Conservation (phyloP, 2,888 invertebrate species). For the Listrodromus nycthemerus region DNA sequence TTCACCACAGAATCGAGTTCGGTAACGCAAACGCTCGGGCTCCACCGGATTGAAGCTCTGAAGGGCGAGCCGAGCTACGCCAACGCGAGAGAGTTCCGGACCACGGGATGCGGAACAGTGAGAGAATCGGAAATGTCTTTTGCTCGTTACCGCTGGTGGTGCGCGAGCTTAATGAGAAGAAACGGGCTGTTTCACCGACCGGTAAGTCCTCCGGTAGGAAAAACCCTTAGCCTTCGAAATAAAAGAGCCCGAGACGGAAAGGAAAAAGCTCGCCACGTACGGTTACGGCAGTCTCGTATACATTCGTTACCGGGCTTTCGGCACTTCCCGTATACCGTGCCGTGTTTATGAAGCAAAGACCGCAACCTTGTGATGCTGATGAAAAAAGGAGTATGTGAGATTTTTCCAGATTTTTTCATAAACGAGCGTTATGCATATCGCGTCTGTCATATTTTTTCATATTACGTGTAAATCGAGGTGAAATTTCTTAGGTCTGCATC, state of each 20-base stretch:
- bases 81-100: conserved; percentile 38
- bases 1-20: conserved; percentile 59
- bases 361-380: conserved; percentile 8
- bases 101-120: conserved; percentile 49
- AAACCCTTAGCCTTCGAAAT: conserved; percentile 55
- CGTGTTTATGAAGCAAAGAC: not conserved
- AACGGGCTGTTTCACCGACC: conserved; percentile 63
- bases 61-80: not conserved
- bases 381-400: not conserved
- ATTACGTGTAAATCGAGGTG: not conserved
- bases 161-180: conserved; percentile 74
- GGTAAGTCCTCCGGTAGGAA: conserved; percentile 9
- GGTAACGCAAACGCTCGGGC: conserved; percentile 35
- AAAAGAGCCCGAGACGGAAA: conserved; percentile 55
- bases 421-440: conserved; percentile 1
- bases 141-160: conserved; percentile 69
- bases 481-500: not conserved
- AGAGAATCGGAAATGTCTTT: conserved; percentile 73
- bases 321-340: conserved; percentile 22
- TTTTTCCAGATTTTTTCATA: not conserved
- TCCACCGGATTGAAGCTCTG: conserved; percentile 40
- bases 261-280: conserved; percentile 38
- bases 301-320: conserved; percentile 43
- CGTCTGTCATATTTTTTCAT: conserved; percentile 4
- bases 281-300: conserved; percentile 21